Conservation (phyloP, 1,140 invertebrate genomes). For the Nephila pilipes region DNA sequence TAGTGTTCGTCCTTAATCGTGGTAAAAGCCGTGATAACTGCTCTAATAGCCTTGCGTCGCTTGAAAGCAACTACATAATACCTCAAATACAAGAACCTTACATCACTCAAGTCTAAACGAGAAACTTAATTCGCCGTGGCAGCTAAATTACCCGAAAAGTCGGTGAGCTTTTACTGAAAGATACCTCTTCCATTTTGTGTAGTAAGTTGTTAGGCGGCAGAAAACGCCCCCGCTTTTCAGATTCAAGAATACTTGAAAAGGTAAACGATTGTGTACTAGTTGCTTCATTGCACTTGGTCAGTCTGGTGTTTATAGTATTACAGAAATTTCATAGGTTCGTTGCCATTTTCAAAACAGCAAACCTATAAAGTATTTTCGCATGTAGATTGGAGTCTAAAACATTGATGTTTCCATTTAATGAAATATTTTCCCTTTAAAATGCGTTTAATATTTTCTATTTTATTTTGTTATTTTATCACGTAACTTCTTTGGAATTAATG, state of each 20-base stretch:
- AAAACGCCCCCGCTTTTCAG: neutral
- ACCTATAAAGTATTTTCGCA: no score
- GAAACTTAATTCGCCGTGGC: neutral
- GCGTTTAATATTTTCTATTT: no score
- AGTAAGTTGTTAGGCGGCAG: neutral
- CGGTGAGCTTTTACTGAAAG: neutral
- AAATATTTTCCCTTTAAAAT: no score
- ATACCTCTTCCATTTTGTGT: neutral
- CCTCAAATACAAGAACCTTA: neutral
- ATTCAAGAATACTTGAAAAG: neutral
- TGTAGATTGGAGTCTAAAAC: no score
- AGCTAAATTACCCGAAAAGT: conserved; percentile 17
- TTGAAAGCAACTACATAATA: neutral
- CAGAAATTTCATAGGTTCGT: no score
- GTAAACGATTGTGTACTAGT: neutral
- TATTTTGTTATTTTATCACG: no score
- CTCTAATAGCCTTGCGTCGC: neutral
- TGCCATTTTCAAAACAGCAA: no score
- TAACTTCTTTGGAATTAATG: no score
- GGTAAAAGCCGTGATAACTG: neutral
- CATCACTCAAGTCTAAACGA: neutral
- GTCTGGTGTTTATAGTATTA: neutral
- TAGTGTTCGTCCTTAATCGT: neutral
- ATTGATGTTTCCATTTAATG: no score
- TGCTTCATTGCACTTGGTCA: neutral